Conservation (phyloP, 64 coral and sea anemone genomes). For the Dendrophyllia cribrosa region DNA sequence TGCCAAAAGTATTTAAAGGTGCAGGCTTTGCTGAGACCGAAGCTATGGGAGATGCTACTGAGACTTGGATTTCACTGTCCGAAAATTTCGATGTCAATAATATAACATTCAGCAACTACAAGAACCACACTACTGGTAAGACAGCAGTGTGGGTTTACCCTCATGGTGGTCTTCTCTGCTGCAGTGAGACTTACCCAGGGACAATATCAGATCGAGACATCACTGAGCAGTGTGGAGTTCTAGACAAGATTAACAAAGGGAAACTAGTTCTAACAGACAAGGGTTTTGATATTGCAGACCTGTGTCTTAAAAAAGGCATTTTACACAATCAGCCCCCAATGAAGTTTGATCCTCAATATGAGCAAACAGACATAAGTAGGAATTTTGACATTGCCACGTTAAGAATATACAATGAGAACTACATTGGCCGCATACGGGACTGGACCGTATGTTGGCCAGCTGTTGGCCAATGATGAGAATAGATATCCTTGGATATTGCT, state of each 20-base stretch:
- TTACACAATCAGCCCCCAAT: slow-evolving; percentile 56
- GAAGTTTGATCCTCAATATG: slow-evolving; percentile 59
- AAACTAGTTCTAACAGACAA: slow-evolving; percentile 50
- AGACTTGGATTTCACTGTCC: slow-evolving; percentile 57
- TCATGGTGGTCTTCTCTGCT: slow-evolving; percentile 32
- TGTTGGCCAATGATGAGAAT: slow-evolving; percentile 59
- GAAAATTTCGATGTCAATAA: slow-evolving; percentile 62
- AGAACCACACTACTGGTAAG: slow-evolving; percentile 52
- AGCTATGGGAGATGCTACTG: slow-evolving; percentile 41
- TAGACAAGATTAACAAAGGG: slow-evolving; percentile 42
- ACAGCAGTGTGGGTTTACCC: slow-evolving; percentile 47
- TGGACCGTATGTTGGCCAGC: slow-evolving; percentile 55
- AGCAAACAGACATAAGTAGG: slow-evolving; percentile 22
- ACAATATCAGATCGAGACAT: slow-evolving; percentile 51
- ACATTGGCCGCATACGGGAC: slow-evolving; percentile 57
- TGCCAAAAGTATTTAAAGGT: slow-evolving; percentile 36
- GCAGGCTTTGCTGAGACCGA: slow-evolving; percentile 53
- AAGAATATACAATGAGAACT: slow-evolving; percentile 71
- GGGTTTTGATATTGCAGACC: slow-evolving; percentile 50
- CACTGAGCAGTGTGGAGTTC: slow-evolving; percentile 57
- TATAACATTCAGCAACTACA: slow-evolving; percentile 69
- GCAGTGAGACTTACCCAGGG: slow-evolving; percentile 56
- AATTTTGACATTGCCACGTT: slow-evolving; percentile 61
- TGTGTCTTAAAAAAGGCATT: slow-evolving; percentile 57
- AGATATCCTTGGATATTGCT: slow-evolving; percentile 47